Conservation (phyloP, 2,888 invertebrate genomes). For the Campaea margaritaria region DNA sequence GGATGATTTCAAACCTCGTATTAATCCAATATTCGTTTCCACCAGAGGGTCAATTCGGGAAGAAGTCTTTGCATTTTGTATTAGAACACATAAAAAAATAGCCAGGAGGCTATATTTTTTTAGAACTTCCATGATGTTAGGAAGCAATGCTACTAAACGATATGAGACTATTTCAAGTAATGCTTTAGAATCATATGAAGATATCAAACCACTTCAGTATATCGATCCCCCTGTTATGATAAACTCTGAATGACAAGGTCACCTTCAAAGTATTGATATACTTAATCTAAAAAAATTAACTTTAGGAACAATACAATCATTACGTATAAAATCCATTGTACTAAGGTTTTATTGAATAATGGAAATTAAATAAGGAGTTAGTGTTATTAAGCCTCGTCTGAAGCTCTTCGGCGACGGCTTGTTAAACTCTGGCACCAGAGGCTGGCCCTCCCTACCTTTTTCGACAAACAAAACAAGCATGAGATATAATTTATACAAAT, state of each 20-base stretch:
- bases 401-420: no score
- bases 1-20: constrained; percentile 57
- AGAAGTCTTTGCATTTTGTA: constrained; percentile 36
- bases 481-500: no score
- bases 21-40: constrained; percentile 55
- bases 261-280: no score
- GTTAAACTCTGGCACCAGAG: no score
- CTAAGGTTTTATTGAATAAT: no score
- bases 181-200: not conserved
- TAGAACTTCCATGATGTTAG: constrained; percentile 37
- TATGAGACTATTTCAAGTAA: not conserved
- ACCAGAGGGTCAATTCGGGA: constrained; percentile 59
- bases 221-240: not conserved
- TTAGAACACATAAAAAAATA: constrained; percentile 33
- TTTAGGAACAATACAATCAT: no score
- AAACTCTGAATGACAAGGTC: not conserved
- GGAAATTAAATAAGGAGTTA: no score
- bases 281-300: no score
- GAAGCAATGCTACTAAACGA: constrained; percentile 10
- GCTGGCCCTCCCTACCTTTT: no score
- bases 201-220: constrained; percentile 5
- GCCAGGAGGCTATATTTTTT: constrained; percentile 30
- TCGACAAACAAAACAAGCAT: no score
- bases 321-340: no score
- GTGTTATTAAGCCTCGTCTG: no score